Evolutionary conservation across 2,888 invertebrate genomes (phyloP), one percentile per base, ranked within the genome.

Genomic region (Nasonovia ribisnigri): DNA sequence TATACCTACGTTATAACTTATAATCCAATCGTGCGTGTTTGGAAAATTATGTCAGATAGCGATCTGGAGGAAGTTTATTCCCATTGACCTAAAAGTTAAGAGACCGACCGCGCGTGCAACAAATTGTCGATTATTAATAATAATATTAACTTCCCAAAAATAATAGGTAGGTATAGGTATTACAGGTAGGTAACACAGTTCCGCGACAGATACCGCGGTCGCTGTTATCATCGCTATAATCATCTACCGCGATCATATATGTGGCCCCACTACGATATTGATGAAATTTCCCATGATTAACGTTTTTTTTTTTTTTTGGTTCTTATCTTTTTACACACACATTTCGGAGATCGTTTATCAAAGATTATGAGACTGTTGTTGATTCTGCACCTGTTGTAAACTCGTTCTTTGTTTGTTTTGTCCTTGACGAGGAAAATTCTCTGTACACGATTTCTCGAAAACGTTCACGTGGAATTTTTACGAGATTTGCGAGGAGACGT

Each of bases 381-480:
- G 91, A 91, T 91, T 91, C 84, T 84, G 84, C 84, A 84, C 91
- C 84, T 91, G 84, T 91, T 36, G 57, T 67, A 91, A 84, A 91
- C 90, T 84, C 84, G 91, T 91, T 91, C 84, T 91, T 84, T 84
- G 91, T 91, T 91, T 91, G 48, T 77, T 77, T 42, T 90, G 91
- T 91, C 91, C 91, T 91, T 91, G 91, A 84, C 54, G 51, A 13
- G 54, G 91, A 84, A 84, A 91, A 84, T 42, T 42, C 54, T 84
- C 42, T 54, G 91, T 67, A 20, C 84, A 91, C 84, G 91, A 84
- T 91, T 84, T 91, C 84, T 84, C 84, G 43, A 54, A 67, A 90
- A 84, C 26, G 42, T 77, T 36, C 42, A 20, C 5, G 6, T 29
- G 91, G 91, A 91, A 91, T 91, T 91, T 91, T 91, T 91, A 90